Percentiles rank a stretch among this genome's conserved stretches.
Conservation (phyloP, 2,888 invertebrate species). For the Pharmacophagus antenor region DNA sequence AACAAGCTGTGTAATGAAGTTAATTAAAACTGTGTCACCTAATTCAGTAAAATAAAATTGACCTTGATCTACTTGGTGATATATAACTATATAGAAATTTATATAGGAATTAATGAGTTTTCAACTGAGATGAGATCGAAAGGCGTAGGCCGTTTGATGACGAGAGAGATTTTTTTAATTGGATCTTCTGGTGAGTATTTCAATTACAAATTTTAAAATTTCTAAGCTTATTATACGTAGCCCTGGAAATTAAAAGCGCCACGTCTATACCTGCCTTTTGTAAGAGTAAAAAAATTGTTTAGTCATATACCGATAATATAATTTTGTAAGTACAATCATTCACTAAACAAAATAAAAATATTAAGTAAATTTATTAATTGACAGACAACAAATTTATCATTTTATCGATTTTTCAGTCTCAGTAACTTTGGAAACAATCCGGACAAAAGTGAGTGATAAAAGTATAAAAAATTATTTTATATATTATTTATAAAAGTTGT, state of each 20-base stretch:
- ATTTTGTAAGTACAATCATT: neutral
- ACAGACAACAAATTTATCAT: too few species aligned
- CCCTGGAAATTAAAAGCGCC: neutral
- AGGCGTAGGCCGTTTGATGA: conserved; percentile 14
- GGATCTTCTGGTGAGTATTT: conserved; percentile 10
- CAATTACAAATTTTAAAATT: conserved; percentile 23
- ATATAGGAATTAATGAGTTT: conserved; percentile 10
- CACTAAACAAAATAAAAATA: too few species aligned
- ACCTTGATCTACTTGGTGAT: conserved; percentile 10
- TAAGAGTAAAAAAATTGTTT: too few species aligned
- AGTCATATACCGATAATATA: neutral
- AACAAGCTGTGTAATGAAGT: conserved; percentile 17
- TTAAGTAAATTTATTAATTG: too few species aligned
- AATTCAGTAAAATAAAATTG: conserved; percentile 19
- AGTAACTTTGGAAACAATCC: too few species aligned
- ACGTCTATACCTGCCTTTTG: too few species aligned
- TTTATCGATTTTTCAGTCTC: too few species aligned
- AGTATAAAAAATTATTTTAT: too few species aligned
- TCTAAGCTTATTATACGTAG: conserved; percentile 6
- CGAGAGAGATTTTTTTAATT: conserved; percentile 19
- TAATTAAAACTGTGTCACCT: conserved; percentile 18
- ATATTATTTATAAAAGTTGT: too few species aligned
- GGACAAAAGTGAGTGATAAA: too few species aligned
- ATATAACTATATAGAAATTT: conserved; percentile 1
- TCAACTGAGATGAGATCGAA: neutral